Evolutionary conservation across 2,797 vertebrate genomes (phyloP), one percentile per base, ranked within the genome.

Genomic region (Diceros bicornis): DNA sequence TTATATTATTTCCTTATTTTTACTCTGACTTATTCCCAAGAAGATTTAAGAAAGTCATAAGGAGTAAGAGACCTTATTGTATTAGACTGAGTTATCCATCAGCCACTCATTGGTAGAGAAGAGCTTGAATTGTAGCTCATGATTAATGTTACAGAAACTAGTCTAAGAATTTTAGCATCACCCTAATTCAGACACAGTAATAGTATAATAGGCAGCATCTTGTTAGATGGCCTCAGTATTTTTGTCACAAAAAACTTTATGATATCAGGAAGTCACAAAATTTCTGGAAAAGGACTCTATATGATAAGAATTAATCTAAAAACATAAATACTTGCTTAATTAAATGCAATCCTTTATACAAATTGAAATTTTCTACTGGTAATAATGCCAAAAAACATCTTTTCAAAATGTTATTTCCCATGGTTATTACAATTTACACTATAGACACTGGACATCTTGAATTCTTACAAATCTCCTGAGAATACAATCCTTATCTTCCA

Each of bases 171-270:
- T 91, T 93, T 47, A 86, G 23, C 52, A 69, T 44, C n/a, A 81
- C 27, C 23, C 7, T n/a, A 32, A 96, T 59, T 88, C 34, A 84
- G 47, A 95, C 57, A 23, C 13, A 96, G 8, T 37, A 55, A 62
- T 47, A 87, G 13, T 29, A 77, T 13, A 93, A 75, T 29, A 89
- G n/a, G 34, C 13, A 87, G 72, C 7, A 79, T 74, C 14, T 59
- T 34, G 18, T 59, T 97, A 52, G 37, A 34, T 52, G 66, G 25
- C 5, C 82, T 94, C 7, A 75, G 8, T 61, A 55, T 61, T 64
- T 96, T 66, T 85, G 32, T 79, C 25, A 71, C 34, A 91, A 85
- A 95, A 83, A 95, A 83, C 4, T 27, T 89, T 91, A 59, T 75
- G 85, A 78, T 10, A 71, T 75, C 9, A 83, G 50, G 32, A 62